Base-by-base conservation (phyloP, 2,113 vertebrate species). In the Neoarius graeffei region DNA sequence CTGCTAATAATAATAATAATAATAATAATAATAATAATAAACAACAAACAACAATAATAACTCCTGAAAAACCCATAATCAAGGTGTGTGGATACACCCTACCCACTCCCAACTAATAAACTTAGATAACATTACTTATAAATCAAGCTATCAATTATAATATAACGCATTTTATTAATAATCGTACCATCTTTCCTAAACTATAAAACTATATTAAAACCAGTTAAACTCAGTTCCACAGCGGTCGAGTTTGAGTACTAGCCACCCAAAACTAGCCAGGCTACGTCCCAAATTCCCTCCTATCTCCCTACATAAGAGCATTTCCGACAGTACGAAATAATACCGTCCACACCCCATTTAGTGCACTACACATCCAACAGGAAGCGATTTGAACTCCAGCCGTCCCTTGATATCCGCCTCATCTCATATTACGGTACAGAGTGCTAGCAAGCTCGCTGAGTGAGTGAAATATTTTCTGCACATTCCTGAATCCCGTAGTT, bases 161-260 rank as follows among this genome's bases (percentile, higher is more conserved):
- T 13, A 81, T 20, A 48, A 64, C 17, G 27, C 59, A 25, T 30
- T 59, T 59, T 42, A 13, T 81, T 42, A 57, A 15, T 20, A 35
- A 8, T 57, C 50, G 6, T 56, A 19, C 25, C 30, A 81, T 17
- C 48, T 81, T 35, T 20, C 30, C 42, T 11, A 14, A 80, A 52
- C 56, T 73, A 25, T 5, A 8, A 27, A 30, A 84, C 54, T 42
- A 35, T 57, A 71, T 48, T 57, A 42, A 42, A 7, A 67, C 8
- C 59, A 71, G 56, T 87, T 48, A 90, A 56, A 85, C 74, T 81
- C 85, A 64, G 25, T 81, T 87, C 79, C 64, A 87, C 50, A 79
- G 19, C 59, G 50, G 82, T 54, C 54, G 35, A 80, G 42, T 60
- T 86, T 62, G 50, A 62, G 20, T 42, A 81, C 79, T 88, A 86